These are phyloP conservation scores for Carcina quercana DNA, from an alignment of 2,888 invertebrate genomes.

Conservation along the genomic window DNA sequence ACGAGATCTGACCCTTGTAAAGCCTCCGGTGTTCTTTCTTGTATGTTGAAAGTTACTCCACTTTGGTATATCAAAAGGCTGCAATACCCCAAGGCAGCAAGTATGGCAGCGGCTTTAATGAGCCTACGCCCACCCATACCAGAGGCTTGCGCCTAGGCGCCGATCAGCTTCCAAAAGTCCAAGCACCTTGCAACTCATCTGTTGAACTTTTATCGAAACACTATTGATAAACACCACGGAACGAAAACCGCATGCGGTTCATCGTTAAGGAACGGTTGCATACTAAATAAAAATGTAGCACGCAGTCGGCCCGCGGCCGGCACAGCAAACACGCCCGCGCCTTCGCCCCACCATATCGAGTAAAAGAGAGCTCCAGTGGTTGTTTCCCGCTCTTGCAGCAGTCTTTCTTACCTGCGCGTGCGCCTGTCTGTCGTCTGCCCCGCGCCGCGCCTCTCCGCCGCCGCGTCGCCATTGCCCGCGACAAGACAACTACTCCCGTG, in stretches of 20 bases:
- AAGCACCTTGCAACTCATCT: constrained; percentile 63
- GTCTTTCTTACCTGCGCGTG: constrained; percentile 66
- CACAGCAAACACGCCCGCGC: constrained; percentile 62
- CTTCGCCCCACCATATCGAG: constrained; percentile 64
- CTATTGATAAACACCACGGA: constrained; percentile 38
- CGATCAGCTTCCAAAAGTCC: constrained; percentile 41
- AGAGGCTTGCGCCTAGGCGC: constrained; percentile 55
- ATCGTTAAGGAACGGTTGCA: constrained; percentile 56
- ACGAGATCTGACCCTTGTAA: constrained; percentile 62
- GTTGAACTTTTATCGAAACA: constrained; percentile 59
- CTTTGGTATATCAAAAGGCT: constrained; percentile 77
- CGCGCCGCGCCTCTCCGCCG: no score
- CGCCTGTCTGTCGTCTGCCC: constrained; percentile 52
- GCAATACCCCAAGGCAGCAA: constrained; percentile 74
- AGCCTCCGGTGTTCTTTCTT: constrained; percentile 58
- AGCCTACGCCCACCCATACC: constrained; percentile 64
- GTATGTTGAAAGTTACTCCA: constrained; percentile 63
- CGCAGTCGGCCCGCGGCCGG: constrained; percentile 30
- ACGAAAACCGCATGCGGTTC: constrained; percentile 25
- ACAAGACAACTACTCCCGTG: constrained; percentile 70
- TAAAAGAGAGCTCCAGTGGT: constrained; percentile 35
- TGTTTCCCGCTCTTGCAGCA: constrained; percentile 25
- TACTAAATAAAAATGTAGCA: constrained; percentile 75
- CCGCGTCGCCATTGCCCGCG: no score
- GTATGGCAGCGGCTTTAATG: constrained; percentile 66